Evolutionary conservation across 2,113 vertebrate species (phyloP).

Genomic region (Tor tambroides): DNA sequence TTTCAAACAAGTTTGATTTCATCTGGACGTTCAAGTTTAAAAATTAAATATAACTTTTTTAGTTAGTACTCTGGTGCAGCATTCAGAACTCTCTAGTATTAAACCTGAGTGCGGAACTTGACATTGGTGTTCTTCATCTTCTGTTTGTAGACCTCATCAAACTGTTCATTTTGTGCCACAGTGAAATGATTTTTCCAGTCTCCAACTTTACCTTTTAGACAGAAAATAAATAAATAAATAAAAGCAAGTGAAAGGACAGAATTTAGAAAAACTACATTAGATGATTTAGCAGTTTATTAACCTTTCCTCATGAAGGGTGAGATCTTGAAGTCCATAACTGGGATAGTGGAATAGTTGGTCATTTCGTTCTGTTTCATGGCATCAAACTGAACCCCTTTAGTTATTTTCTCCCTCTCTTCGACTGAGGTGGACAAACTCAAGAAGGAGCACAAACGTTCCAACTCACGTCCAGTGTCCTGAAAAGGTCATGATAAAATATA

Average conservation of each 20-base stretch:
- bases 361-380: slow-evolving; percentile 79
- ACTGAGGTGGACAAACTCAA: slow-evolving; percentile 71
- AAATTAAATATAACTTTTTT: too few species aligned
- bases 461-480: slow-evolving; percentile 52
- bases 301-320: slow-evolving; percentile 79
- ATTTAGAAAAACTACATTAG: too few species aligned
- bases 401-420: slow-evolving; percentile 66
- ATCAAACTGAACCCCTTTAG: slow-evolving; percentile 72
- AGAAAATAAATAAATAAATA: not conserved
- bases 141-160: slow-evolving; percentile 71
- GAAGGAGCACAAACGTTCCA: slow-evolving; percentile 75
- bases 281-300: slow-evolving; percentile 34
- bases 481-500: too few species aligned
- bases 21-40: not conserved
- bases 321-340: slow-evolving; percentile 65
- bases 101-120: slow-evolving; percentile 63
- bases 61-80: too few species aligned
- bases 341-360: slow-evolving; percentile 70
- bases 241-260: not conserved
- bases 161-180: slow-evolving; percentile 70
- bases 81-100: not conserved
- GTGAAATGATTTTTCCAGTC: slow-evolving; percentile 73
- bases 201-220: slow-evolving; percentile 69
- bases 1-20: too few species aligned
- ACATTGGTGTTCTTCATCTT: slow-evolving; percentile 69